Evolutionary conservation across 2,113 vertebrate species (phyloP).

Genomic region (Rhea pennata): DNA sequence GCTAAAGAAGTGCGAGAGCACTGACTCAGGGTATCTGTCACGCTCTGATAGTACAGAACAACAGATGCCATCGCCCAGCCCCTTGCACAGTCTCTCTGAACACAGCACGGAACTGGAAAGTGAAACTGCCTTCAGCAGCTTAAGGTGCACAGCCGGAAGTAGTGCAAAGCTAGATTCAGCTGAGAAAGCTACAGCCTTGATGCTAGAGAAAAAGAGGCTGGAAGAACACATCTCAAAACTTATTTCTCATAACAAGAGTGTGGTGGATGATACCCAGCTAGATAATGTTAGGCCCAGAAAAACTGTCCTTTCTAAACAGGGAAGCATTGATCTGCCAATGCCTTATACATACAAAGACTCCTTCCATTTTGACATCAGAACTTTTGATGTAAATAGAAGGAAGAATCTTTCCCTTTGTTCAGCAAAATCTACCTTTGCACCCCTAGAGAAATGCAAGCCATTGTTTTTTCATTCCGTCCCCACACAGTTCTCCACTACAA

Average conservation of each 20-base stretch:
- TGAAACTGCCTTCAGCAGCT: conserved; percentile 61
- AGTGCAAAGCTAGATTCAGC: background rate
- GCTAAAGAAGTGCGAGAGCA: conserved; percentile 92
- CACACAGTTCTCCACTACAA: conserved; percentile 81
- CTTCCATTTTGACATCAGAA: conserved; percentile 93
- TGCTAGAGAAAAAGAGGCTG: conserved; percentile 84
- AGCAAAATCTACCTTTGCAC: conserved; percentile 70
- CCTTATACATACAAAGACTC: conserved; percentile 96
- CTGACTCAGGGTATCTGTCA: conserved; percentile 91
- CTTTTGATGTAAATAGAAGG: conserved; percentile 74
- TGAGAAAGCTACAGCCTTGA: conserved; percentile 31
- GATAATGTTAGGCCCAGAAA: conserved; percentile 92
- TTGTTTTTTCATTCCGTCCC: conserved; percentile 88
- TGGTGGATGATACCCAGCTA: conserved; percentile 90
- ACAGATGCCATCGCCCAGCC: conserved; percentile 74
- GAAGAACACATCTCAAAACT: conserved; percentile 91
- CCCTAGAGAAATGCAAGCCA: conserved; percentile 72
- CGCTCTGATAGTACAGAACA: conserved; percentile 91
- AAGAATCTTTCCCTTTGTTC: conserved; percentile 59
- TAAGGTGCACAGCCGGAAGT: background rate
- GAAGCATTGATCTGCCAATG: conserved; percentile 95
- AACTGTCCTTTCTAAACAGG: conserved; percentile 91
- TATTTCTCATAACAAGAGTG: conserved; percentile 91
- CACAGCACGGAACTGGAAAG: conserved; percentile 80
- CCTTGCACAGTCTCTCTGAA: conserved; percentile 74